Percentiles rank a stretch among this genome's conserved stretches.
Conservation (phyloP, 2,797 vertebrate genomes). For the Gymnothorax javanicus region DNA sequence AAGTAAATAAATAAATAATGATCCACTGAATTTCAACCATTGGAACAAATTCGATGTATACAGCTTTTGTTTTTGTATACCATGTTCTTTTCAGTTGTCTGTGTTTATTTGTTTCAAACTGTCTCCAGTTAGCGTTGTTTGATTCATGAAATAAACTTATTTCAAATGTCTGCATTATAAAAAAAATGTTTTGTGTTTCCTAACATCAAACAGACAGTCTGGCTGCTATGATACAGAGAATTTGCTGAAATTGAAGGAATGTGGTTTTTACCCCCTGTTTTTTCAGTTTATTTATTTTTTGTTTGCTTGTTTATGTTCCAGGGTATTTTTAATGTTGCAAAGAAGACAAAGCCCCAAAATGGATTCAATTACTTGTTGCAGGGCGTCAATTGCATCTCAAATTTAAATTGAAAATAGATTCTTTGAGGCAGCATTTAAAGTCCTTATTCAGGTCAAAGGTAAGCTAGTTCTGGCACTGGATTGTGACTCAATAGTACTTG, state of each 20-base stretch:
- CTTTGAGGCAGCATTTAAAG: not conserved
- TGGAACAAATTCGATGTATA: constrained; percentile 62
- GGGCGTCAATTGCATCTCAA: constrained; percentile 57
- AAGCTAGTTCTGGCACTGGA: constrained; percentile 15
- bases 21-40: constrained; percentile 58
- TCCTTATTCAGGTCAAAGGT: not conserved
- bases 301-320: constrained; percentile 45
- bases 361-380: constrained; percentile 38
- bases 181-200: constrained; percentile 62
- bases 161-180: constrained; percentile 72
- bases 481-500: constrained; percentile 5
- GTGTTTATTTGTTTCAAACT: constrained; percentile 66
- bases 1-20: constrained; percentile 74
- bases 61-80: constrained; percentile 62
- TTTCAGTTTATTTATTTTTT: constrained; percentile 58
- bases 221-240: constrained; percentile 62
- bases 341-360: constrained; percentile 25
- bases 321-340: constrained; percentile 48
- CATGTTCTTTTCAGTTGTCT: constrained; percentile 60
- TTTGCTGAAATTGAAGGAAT: constrained; percentile 49
- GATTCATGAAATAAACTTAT: constrained; percentile 73
- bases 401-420: not conserved
- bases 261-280: constrained; percentile 43
- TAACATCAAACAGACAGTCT: constrained; percentile 69
- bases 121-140: constrained; percentile 70